Evolutionary conservation across 2,888 invertebrate genomes (phyloP).

Genomic region (Dryobotodes eremita): DNA sequence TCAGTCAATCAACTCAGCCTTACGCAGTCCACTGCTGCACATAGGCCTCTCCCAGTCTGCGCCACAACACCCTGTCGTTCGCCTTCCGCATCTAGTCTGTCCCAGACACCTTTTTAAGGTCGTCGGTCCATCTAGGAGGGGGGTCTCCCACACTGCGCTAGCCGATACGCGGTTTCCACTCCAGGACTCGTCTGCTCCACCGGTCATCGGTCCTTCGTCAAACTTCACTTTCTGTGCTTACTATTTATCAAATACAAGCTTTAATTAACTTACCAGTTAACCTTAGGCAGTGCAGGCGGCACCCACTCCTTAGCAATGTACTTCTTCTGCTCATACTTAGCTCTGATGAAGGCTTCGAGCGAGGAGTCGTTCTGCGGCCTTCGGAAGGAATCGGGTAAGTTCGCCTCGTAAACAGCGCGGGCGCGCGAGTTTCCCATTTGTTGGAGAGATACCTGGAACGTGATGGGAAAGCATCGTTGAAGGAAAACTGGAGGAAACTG

Average conservation of each 20-base stretch:
- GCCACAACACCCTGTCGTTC: neutral
- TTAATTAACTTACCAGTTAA: constrained; percentile 89
- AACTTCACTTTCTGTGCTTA: neutral
- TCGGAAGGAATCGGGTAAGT: constrained; percentile 98
- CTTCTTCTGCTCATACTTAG: constrained; percentile 99
- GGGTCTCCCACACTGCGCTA: too few species aligned
- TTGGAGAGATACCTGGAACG: constrained; percentile 93
- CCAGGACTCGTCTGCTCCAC: neutral
- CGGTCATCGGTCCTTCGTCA: neutral
- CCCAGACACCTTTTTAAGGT: too few species aligned
- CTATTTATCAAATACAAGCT: neutral
- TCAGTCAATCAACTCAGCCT: neutral
- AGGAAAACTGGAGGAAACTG: neutral
- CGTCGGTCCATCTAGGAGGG: too few species aligned
- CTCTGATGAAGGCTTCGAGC: constrained; percentile 98
- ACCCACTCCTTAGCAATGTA: constrained; percentile 99
- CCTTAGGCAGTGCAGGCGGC: constrained; percentile 95
- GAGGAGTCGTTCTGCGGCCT: constrained; percentile 98
- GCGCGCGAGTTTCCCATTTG: constrained; percentile 99
- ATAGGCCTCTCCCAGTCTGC: neutral
- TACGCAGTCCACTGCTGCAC: too few species aligned
- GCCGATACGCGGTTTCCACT: too few species aligned
- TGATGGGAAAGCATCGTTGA: neutral
- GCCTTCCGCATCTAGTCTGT: too few species aligned
- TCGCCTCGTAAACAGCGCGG: constrained; percentile 99